These are phyloP conservation scores for Cottoperca gobio DNA, from an alignment of 2,797 vertebrate genomes.

Conservation along the genomic window DNA sequence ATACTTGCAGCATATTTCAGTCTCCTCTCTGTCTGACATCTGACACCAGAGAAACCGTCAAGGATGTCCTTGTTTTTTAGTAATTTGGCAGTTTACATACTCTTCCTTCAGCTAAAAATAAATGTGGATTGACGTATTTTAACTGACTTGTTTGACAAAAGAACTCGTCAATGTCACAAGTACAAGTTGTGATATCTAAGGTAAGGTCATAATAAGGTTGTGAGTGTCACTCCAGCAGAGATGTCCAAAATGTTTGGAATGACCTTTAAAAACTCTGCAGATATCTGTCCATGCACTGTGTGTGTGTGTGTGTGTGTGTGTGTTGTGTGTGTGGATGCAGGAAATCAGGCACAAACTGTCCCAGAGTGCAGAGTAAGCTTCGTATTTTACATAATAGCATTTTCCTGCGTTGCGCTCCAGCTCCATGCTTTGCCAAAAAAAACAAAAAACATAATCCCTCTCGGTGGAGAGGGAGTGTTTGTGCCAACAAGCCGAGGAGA, in stretches of 20 bases:
- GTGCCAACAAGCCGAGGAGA: slow-evolving; percentile 39
- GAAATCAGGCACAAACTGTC: slow-evolving; percentile 51
- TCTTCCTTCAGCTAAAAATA: neutral
- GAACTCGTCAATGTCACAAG: too few relatives aligned
- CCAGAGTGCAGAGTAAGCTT: slow-evolving; percentile 49
- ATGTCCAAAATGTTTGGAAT: slow-evolving; percentile 1
- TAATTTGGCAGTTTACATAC: neutral
- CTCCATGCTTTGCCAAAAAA: slow-evolving; percentile 22
- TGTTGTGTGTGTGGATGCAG: slow-evolving; percentile 5
- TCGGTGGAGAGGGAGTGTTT: slow-evolving; percentile 25
- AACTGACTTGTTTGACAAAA: neutral
- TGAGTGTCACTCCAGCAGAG: neutral
- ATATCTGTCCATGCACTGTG: slow-evolving; percentile 11
- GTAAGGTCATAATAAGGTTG: neutral
- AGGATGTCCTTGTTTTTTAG: slow-evolving; percentile 27
- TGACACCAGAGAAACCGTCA: slow-evolving; percentile 36
- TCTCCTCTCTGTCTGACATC: slow-evolving; percentile 22
- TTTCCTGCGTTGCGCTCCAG: slow-evolving; percentile 41
- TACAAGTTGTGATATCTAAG: too few relatives aligned
- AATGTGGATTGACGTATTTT: neutral
- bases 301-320: slow-evolving; percentile 6
- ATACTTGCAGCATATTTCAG: slow-evolving; percentile 38
- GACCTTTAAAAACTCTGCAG: slow-evolving; percentile 41
- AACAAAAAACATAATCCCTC: slow-evolving; percentile 47
- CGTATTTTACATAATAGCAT: slow-evolving; percentile 69